Percentiles rank a stretch among this genome's conserved stretches.
Conservation (phyloP, 1,140 invertebrate species). For the Melipona quadrifasciata region DNA sequence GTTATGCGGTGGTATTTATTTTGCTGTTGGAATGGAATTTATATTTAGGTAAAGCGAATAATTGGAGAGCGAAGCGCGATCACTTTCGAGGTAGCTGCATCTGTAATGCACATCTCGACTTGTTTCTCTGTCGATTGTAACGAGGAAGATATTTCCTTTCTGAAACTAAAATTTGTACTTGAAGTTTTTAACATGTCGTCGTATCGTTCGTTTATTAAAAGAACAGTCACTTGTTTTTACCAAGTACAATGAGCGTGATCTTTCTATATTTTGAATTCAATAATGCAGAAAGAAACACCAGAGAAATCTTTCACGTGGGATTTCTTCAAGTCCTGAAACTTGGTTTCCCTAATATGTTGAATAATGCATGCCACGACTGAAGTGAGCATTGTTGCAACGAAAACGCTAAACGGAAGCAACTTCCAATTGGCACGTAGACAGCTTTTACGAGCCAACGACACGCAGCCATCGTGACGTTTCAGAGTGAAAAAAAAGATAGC, state of each 20-base stretch:
- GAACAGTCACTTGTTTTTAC: not conserved
- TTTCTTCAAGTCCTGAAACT: constrained; percentile 33
- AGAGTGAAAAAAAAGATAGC: constrained; percentile 56
- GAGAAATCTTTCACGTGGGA: constrained; percentile 11
- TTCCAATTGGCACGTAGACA: constrained; percentile 64
- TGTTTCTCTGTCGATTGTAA: not conserved
- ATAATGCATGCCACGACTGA: constrained; percentile 66
- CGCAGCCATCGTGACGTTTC: constrained; percentile 44
- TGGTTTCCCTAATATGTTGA: constrained; percentile 66
- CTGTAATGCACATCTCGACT: not conserved
- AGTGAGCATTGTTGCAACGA: constrained; percentile 61
- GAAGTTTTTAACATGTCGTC: not conserved
- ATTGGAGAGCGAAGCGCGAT: too few species aligned
- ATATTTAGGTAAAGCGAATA: too few species aligned
- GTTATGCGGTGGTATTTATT: too few species aligned
- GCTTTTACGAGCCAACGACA: constrained; percentile 55
- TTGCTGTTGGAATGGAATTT: too few species aligned
- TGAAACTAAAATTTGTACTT: too few species aligned
- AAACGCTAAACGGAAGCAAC: constrained; percentile 60
- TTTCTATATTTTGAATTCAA: not conserved
- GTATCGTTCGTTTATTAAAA: not conserved
- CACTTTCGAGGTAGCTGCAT: not conserved
- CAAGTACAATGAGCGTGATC: not conserved
- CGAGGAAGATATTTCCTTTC: not conserved
- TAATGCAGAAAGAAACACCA: constrained; percentile 8